These are phyloP conservation scores for Betta splendens DNA, from an alignment of 2,797 vertebrate species.

Conservation along the genomic window DNA sequence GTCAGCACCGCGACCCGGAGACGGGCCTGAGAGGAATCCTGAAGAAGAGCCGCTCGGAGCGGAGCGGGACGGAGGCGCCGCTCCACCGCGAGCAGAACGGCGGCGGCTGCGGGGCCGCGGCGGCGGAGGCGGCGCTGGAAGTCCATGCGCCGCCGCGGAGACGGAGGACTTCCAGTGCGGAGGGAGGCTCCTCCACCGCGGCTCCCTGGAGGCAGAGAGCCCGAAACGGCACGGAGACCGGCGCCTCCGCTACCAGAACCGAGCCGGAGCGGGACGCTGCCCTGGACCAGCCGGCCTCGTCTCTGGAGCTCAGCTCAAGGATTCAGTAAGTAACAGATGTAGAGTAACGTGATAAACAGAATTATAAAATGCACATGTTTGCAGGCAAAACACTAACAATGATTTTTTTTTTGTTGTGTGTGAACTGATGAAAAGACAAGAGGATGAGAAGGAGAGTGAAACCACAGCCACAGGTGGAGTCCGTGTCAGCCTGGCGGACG, in stretches of 20 bases:
- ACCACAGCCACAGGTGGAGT: slow-evolving; percentile 3
- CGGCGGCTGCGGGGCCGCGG: slow-evolving; percentile 25
- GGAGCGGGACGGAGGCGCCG: slow-evolving; percentile 34
- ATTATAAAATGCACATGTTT: no score
- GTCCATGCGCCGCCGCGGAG: no score
- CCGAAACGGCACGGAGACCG: slow-evolving; percentile 69
- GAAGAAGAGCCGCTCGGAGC: slow-evolving; percentile 72
- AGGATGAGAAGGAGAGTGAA: slow-evolving; percentile 29
- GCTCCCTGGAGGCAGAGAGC: slow-evolving; percentile 78
- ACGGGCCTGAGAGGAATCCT: slow-evolving; percentile 77
- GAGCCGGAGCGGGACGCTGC: slow-evolving; percentile 32
- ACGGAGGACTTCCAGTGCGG: slow-evolving; percentile 9
- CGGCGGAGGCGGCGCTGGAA: slow-evolving; percentile 7
- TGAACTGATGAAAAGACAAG: slow-evolving; percentile 28
- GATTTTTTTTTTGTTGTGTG: not conserved
- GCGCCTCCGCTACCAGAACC: slow-evolving; percentile 34
- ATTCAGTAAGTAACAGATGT: slow-evolving; percentile 43
- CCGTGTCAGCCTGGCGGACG: slow-evolving; percentile 37
- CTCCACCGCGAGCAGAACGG: slow-evolving; percentile 56
- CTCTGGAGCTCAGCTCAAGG: slow-evolving; percentile 17
- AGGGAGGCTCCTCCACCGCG: no score
- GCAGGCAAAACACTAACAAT: no score
- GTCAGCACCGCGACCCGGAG: slow-evolving; percentile 55
- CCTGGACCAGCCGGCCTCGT: slow-evolving; percentile 24
- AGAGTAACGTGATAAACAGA: no score